These are phyloP conservation scores for Zeugodacus cucurbitae DNA, from an alignment of 1,140 invertebrate genomes.

Conservation along the genomic window DNA sequence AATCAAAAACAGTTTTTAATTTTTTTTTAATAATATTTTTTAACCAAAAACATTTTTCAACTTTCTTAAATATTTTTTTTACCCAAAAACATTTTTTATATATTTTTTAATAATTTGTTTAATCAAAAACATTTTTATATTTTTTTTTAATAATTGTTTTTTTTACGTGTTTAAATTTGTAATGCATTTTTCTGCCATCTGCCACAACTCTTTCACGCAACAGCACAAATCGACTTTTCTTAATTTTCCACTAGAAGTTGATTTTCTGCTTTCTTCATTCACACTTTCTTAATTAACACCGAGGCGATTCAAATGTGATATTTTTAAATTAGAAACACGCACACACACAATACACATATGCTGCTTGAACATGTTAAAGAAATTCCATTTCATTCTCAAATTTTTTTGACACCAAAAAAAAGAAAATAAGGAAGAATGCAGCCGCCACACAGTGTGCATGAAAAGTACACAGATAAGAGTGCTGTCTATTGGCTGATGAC, in stretches of 20 bases:
- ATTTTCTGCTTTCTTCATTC: slow-evolving; percentile 31
- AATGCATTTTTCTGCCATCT: too few relatives aligned
- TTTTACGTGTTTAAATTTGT: too few relatives aligned
- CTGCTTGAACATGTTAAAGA: background rate
- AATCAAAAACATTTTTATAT: too few relatives aligned
- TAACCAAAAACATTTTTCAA: too few relatives aligned
- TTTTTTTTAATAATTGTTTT: too few relatives aligned
- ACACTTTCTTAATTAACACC: slow-evolving; percentile 8
- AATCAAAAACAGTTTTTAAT: too few relatives aligned
- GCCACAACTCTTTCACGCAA: background rate
- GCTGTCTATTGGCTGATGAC: background rate
- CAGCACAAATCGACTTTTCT: background rate
- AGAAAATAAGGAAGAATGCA: background rate
- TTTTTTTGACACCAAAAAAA: background rate
- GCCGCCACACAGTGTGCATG: background rate
- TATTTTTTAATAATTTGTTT: too few relatives aligned
- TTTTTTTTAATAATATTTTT: too few relatives aligned
- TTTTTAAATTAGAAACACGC: background rate
- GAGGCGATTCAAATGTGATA: background rate
- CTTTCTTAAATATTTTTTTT: too few relatives aligned
- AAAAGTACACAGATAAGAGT: background rate
- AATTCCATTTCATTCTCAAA: slow-evolving; percentile 22
- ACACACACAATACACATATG: background rate
- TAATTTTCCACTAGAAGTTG: background rate
- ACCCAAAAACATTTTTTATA: too few relatives aligned